A percentile compares a stretch with the other conserved stretches of the same genome.
phyloP scores from a whole-genome alignment of 2,888 invertebrate species.

The Athalia circularis region DNA sequence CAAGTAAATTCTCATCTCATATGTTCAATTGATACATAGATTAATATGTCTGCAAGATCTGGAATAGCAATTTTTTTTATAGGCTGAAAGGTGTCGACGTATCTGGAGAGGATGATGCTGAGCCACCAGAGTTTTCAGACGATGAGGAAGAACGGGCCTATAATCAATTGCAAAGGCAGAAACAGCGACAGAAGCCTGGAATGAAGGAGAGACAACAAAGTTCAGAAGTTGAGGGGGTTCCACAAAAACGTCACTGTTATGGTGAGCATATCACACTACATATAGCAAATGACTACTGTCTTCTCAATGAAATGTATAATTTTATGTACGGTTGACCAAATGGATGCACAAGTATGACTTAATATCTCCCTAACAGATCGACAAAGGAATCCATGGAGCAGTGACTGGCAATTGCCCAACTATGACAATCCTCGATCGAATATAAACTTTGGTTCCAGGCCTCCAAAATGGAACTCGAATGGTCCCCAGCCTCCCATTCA shows the following conservation, averaged over 20 bases:
- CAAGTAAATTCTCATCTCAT: conserved; percentile 76
- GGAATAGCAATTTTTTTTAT: conserved; percentile 59
- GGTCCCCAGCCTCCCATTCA: conserved; percentile 43
- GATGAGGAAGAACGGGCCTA: conserved; percentile 87
- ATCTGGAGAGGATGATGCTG: conserved; percentile 89
- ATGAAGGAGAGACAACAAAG: conserved; percentile 50
- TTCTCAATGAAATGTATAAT: conserved; percentile 43
- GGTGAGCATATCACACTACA: conserved; percentile 23
- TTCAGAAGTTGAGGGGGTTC: conserved; percentile 45
- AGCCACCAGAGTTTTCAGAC: conserved; percentile 93
- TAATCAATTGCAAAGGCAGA: conserved; percentile 59
- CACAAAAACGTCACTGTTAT: conserved; percentile 56
- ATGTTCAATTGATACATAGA: conserved; percentile 12
- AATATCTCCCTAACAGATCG: conserved; percentile 41
- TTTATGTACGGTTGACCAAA: conserved; percentile 34
- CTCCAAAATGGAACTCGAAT: conserved; percentile 11
- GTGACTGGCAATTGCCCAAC: conserved; percentile 51
- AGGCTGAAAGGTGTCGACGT: conserved; percentile 92
- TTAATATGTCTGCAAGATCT: conserved; percentile 45
- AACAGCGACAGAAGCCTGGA: conserved; percentile 49
- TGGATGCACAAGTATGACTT: conserved; percentile 26
- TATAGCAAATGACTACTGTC: neutral
- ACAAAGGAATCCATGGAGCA: conserved; percentile 64
- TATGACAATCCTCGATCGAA: conserved; percentile 41
- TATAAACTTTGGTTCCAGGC: conserved; percentile 15